Evolutionary conservation across 2,888 invertebrate species (phyloP), one percentile per base, ranked within the genome.

Genomic region (Girardia tigrina): DNA sequence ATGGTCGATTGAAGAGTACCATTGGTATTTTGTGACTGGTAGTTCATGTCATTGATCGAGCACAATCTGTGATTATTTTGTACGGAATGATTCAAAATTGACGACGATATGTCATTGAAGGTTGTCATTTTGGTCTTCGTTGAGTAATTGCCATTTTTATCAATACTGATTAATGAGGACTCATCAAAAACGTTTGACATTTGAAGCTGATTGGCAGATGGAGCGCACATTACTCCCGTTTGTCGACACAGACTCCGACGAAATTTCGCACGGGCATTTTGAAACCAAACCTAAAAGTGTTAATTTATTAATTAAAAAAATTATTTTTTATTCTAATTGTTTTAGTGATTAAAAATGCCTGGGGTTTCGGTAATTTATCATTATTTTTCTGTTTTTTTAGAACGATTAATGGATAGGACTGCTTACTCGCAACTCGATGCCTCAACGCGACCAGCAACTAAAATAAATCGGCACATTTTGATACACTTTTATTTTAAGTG

Each of bases 191-290:
- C 56, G n/a, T 56, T 56, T 56, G 56, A 23, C 56, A 56, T 56
- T 56, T 56, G 56, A 20, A 56, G 4, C n/a, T 56, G 56, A n/a
- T 56, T 56, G 56, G 56, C 56, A 56, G 56, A 56, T 56, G 56
- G 56, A n/a, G 20, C 56, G 23, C 56, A 56, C 56, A 56, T 56
- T 56, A 56, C 56, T 56, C 56, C 56, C n/a, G 56, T 56, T 56
- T 56, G 56, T 23, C 56, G 56, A 56, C 56, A 56, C 36, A 77
- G 29, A 70, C 74, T 71, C n/a, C 77, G 28, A 12, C 77, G 71
- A 29, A 56, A 77, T 70, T 77, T 77, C 23, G 77, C 77, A 4
- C 77, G 73, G 6, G 77, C 77, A 28, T 77, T 77, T 42, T 77
- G 77, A 36, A 77, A 77, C 77, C 77, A 77, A 16, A 77, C 77